Conservation (phyloP, 2,797 vertebrate species). For the Acrossocheilus wenchowensis region DNA sequence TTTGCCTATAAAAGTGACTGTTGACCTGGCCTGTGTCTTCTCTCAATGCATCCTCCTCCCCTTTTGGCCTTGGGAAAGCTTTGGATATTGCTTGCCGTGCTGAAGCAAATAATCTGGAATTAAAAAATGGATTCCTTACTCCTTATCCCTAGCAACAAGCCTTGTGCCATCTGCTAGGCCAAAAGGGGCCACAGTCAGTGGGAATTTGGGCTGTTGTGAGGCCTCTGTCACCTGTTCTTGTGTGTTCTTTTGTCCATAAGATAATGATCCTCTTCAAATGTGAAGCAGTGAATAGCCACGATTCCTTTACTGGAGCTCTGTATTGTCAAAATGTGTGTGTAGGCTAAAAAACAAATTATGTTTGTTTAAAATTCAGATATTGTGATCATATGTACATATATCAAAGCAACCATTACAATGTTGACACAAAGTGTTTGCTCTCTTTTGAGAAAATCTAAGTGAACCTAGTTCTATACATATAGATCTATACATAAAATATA, state of each 20-base stretch:
- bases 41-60: slow-evolving; percentile 75
- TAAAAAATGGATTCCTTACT: slow-evolving; percentile 91
- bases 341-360: slow-evolving; percentile 20
- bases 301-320: neutral
- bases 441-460: neutral
- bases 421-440: neutral
- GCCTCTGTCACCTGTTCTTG: slow-evolving; percentile 82
- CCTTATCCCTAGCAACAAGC: slow-evolving; percentile 91
- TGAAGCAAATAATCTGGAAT: slow-evolving; percentile 93
- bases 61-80: slow-evolving; percentile 84
- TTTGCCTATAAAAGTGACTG: slow-evolving; percentile 46
- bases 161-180: slow-evolving; percentile 89
- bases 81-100: slow-evolving; percentile 86
- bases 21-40: slow-evolving; percentile 65
- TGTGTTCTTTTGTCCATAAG: slow-evolving; percentile 58
- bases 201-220: slow-evolving; percentile 66
- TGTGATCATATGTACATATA: neutral
- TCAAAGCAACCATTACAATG: neutral
- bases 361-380: slow-evolving; percentile 9
- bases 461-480: neutral
- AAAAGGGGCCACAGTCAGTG: slow-evolving; percentile 83
- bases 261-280: slow-evolving; percentile 57
- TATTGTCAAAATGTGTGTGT: neutral
- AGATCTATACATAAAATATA: neutral
- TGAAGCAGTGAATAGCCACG: slow-evolving; percentile 38